These are phyloP conservation scores for Netelia fuscicornis DNA, from an alignment of 2,888 invertebrate species.

Conservation along the genomic window DNA sequence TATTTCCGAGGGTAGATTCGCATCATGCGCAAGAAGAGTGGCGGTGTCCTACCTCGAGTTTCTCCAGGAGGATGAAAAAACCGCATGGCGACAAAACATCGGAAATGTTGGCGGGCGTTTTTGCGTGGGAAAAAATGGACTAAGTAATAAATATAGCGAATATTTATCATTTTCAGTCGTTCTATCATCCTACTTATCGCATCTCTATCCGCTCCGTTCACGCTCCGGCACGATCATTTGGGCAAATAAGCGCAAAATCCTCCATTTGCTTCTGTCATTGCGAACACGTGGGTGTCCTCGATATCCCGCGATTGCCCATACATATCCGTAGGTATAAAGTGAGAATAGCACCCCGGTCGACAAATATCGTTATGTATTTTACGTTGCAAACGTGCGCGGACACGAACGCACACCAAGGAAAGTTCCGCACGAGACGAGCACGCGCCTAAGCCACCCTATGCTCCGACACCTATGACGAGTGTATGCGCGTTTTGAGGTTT, in stretches of 20 bases:
- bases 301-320: neutral
- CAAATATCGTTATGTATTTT: no score
- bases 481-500: neutral
- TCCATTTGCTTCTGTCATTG: constrained; percentile 65
- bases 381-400: no score
- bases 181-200: constrained; percentile 29
- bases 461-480: no score
- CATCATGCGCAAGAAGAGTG: neutral
- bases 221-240: constrained; percentile 71
- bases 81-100: constrained; percentile 31
- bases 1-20: constrained; percentile 1
- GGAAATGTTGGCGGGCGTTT: constrained; percentile 65
- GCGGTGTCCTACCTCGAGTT: neutral
- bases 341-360: no score
- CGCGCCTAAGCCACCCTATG: no score
- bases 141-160: neutral
- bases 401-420: no score
- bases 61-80: neutral
- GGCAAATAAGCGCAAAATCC: constrained; percentile 76
- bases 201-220: constrained; percentile 31
- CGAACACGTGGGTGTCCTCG: constrained; percentile 32
- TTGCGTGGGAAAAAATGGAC: constrained; percentile 45
- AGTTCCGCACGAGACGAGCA: no score
- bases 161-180: constrained; percentile 40
- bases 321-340: neutral